These are phyloP conservation scores for Agelastica alni DNA, from an alignment of 2,888 invertebrate genomes.

Conservation along the genomic window DNA sequence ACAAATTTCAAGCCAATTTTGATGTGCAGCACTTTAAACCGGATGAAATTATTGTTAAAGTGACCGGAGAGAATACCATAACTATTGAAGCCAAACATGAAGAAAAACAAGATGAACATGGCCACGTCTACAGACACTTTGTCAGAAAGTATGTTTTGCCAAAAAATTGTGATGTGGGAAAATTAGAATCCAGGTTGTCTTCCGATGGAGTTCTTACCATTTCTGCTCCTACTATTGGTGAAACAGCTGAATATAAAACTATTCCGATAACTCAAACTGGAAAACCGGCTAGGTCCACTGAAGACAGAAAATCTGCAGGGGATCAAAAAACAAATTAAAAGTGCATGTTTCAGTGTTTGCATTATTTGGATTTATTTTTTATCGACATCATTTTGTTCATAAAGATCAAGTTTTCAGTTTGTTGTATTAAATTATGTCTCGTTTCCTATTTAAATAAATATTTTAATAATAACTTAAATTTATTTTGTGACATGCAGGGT, in stretches of 20 bases:
- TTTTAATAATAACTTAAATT: no score
- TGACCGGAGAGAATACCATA: slow-evolving; percentile 62
- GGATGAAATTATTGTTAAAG: slow-evolving; percentile 31
- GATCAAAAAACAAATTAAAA: no score
- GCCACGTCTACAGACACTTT: slow-evolving; percentile 77
- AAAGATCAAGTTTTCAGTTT: no score
- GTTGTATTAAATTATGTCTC: no score
- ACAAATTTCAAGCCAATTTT: slow-evolving; percentile 62
- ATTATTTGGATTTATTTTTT: no score
- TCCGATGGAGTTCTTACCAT: slow-evolving; percentile 75
- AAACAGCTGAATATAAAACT: slow-evolving; percentile 19
- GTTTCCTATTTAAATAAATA: no score
- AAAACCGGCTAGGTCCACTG: slow-evolving; percentile 24
- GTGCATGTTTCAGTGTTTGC: no score
- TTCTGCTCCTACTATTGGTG: slow-evolving; percentile 61
- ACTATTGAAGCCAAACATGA: slow-evolving; percentile 79
- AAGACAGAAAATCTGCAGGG: no score
- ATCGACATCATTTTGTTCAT: no score
- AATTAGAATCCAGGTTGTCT: slow-evolving; percentile 74
- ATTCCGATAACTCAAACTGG: slow-evolving; percentile 29
- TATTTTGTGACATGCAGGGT: no score
- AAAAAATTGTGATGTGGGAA: slow-evolving; percentile 71
- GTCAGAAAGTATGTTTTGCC: slow-evolving; percentile 75
- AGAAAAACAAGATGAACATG: slow-evolving; percentile 73
- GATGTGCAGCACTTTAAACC: slow-evolving; percentile 34